Conservation (phyloP, 2,113 vertebrate genomes). For the Garra rufa region DNA sequence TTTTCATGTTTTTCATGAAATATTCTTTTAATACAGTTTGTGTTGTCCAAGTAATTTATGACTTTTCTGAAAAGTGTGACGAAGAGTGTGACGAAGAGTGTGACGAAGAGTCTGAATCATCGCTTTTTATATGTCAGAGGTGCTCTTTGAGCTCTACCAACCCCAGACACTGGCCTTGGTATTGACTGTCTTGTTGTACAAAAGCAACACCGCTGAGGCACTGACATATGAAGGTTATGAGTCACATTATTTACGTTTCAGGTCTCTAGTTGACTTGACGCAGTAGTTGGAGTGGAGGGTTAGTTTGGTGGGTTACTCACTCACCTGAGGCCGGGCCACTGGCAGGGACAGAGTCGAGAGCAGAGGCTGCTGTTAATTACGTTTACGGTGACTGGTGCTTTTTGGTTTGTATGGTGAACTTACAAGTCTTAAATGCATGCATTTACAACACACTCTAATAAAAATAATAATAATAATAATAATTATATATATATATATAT, state of each 20-base stretch:
- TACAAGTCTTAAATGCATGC: no score
- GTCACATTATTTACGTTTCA: slow-evolving; percentile 33
- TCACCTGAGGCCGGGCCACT: background rate
- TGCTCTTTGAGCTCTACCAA: background rate
- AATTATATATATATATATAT: no score
- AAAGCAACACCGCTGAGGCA: background rate
- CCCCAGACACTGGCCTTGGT: background rate
- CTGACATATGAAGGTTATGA: slow-evolving; percentile 36
- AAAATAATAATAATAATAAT: no score
- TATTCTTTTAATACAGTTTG: background rate
- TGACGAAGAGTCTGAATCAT: slow-evolving; percentile 30
- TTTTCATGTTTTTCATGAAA: background rate
- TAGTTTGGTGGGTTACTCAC: slow-evolving; percentile 1
- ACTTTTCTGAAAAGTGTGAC: background rate
- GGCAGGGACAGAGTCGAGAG: background rate
- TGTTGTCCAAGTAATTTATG: background rate
- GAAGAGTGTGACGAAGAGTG: slow-evolving; percentile 17
- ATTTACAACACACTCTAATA: background rate
- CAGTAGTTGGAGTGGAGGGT: background rate
- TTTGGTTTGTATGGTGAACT: background rate
- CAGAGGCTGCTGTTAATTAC: background rate
- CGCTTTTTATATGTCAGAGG: slow-evolving; percentile 21
- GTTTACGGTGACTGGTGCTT: background rate
- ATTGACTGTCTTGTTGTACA: slow-evolving; percentile 5
- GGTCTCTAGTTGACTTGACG: background rate